Base-by-base conservation (phyloP, 2,797 vertebrate species). In the Tympanoctomys barrerae region DNA sequence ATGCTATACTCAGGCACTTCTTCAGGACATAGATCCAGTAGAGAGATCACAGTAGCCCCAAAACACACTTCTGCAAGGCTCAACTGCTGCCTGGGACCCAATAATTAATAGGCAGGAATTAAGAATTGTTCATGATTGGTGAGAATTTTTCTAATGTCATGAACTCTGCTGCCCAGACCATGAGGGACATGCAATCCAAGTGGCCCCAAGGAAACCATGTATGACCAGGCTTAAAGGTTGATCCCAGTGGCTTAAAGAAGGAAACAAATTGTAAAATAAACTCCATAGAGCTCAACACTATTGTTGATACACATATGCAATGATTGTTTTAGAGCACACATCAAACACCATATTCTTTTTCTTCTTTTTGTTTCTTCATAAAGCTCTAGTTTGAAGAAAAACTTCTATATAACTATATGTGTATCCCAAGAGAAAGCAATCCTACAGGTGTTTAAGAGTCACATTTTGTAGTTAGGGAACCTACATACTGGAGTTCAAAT, bases 1-100 rank as follows among this genome's bases (percentile, higher is more conserved):
- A 33, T 57, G 1, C 11, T 3, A 0, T 0, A 4, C 9, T 2
- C 4, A 1, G 19, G 49, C 33, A 31, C 2, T 31, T 33, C 39
- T 49, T 54, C 14, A 92, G 46, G 22, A 36, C 26, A 31, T 6
- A 26, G 31, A 84, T 73, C 10, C 13, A 18, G 57, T 1, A 73
- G 52, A 92, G 75, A 61, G 8, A 75, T n/a, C 13, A 62, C 1
- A 18, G 1, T 46, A 6, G 13, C n/a, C 59, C 16, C 21, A 70
- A 94, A n/a, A 6, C 22, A 33, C 13, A 62, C 39, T 49, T 18
- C 28, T 84, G 7, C 4, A 24, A 57, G 3, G 1, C 2, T 54
- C 73, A 39, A 42, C 1, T 66, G 5, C 10, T 59, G 0, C 7
- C 6, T 24, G 26, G 7, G 21, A 71, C 66, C 66, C 79, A 42